Evolutionary conservation across 2,113 vertebrate genomes (phyloP).

Genomic region (Xiphophorus maculatus): DNA sequence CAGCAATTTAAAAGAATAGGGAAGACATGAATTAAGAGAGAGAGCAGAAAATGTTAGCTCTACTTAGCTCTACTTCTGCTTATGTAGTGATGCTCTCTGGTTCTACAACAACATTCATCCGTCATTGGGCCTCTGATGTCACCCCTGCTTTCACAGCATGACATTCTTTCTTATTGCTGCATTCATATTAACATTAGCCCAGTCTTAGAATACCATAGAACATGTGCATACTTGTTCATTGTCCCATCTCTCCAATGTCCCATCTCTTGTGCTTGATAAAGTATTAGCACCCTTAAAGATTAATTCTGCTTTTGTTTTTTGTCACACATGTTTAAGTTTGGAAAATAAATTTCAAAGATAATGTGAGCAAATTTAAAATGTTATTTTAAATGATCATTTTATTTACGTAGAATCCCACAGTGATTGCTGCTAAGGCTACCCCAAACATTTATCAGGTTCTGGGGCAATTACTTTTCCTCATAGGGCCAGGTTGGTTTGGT

Average conservation of each 20-base stretch:
- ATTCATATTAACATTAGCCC: neutral
- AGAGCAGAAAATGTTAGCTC: neutral
- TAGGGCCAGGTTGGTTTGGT: too few species aligned
- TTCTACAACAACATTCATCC: constrained; percentile 47
- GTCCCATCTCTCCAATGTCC: too few species aligned
- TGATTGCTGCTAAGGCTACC: neutral
- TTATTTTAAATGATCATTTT: neutral
- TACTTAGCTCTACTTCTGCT: constrained; percentile 23
- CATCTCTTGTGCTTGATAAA: too few species aligned
- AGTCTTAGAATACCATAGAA: constrained; percentile 19
- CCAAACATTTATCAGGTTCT: too few species aligned
- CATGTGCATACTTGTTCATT: neutral
- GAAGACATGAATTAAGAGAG: constrained; percentile 11
- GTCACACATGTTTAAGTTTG: too few species aligned
- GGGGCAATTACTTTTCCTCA: too few species aligned
- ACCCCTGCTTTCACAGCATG: constrained; percentile 29
- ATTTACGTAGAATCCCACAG: neutral
- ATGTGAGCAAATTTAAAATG: neutral
- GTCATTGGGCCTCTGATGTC: constrained; percentile 35
- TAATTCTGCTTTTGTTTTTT: too few species aligned
- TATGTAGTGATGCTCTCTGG: constrained; percentile 28
- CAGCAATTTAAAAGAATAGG: constrained; percentile 29
- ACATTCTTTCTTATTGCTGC: constrained; percentile 48
- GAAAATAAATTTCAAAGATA: neutral
- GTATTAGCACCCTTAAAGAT: too few species aligned